These are phyloP conservation scores for Phortica magna DNA, from an alignment of 2,888 invertebrate species.

Conservation along the genomic window DNA sequence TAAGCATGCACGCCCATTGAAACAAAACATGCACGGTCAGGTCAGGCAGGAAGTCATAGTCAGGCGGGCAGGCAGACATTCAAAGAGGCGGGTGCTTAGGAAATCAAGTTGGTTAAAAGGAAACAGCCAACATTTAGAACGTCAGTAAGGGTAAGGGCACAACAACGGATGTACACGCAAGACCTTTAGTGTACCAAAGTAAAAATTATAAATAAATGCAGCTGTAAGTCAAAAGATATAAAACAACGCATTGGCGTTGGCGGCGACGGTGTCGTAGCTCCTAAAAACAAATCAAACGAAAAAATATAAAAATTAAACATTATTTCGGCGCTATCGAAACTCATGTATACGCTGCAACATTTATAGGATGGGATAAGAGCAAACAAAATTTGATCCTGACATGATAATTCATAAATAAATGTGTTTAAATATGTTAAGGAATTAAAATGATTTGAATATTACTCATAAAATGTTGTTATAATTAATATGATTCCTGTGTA, in stretches of 20 bases:
- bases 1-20: conserved; percentile 29
- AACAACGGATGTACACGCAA: not conserved
- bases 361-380: no score
- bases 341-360: no score
- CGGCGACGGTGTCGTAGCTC: not conserved
- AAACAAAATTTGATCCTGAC: no score
- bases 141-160: not conserved
- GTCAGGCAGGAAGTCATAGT: not conserved
- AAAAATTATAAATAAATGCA: conserved; percentile 21
- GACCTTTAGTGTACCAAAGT: no score
- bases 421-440: no score
- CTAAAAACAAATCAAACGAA: not conserved
- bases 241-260: conserved; percentile 4
- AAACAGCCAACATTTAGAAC: not conserved
- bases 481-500: no score
- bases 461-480: no score
- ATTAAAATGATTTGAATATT: no score
- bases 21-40: conserved; percentile 1
- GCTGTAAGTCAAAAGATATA: conserved; percentile 28
- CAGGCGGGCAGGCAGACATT: not conserved
- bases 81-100: conserved; percentile 34
- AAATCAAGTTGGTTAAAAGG: conserved; percentile 21
- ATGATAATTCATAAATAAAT: no score
- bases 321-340: not conserved
- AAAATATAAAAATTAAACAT: not conserved